These are phyloP conservation scores for Arctia plantaginis DNA, from an alignment of 2,888 invertebrate genomes.

Conservation along the genomic window DNA sequence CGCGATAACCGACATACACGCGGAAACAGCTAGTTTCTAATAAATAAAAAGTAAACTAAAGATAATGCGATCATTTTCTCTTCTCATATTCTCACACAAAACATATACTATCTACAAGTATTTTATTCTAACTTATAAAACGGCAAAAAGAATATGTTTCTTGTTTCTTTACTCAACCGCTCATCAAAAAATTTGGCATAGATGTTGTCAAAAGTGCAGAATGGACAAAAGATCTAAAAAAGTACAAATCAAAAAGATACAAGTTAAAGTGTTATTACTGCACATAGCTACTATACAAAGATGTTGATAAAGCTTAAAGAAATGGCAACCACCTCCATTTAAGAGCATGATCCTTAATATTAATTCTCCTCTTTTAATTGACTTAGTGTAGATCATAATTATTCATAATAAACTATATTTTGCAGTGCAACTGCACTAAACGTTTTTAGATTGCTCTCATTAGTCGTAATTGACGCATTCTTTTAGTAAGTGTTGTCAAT, in stretches of 20 bases:
- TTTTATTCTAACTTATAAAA: neutral
- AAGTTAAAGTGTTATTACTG: neutral
- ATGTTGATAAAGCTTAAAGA: neutral
- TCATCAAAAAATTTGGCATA: neutral
- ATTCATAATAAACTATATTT: slow-evolving; percentile 14
- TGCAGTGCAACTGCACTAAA: slow-evolving; percentile 30
- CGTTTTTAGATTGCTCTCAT: slow-evolving; percentile 20
- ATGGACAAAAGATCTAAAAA: neutral
- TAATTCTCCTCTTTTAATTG: slow-evolving; percentile 38
- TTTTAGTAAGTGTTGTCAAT: neutral
- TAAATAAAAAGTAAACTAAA: too few relatives aligned
- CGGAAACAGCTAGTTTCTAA: too few relatives aligned
- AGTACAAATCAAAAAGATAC: neutral
- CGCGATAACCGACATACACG: too few relatives aligned
- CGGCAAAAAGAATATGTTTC: neutral
- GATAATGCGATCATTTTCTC: neutral
- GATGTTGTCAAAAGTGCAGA: neutral
- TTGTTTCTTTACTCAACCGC: neutral
- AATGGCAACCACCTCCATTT: slow-evolving; percentile 44
- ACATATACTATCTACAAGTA: neutral
- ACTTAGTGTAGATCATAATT: neutral
- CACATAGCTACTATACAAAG: neutral
- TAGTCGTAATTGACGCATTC: neutral
- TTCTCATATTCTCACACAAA: neutral
- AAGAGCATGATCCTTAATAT: slow-evolving; percentile 36